Evolutionary conservation across 2,797 vertebrate genomes (phyloP).

Genomic region (Typhlichthys eigenmanni): DNA sequence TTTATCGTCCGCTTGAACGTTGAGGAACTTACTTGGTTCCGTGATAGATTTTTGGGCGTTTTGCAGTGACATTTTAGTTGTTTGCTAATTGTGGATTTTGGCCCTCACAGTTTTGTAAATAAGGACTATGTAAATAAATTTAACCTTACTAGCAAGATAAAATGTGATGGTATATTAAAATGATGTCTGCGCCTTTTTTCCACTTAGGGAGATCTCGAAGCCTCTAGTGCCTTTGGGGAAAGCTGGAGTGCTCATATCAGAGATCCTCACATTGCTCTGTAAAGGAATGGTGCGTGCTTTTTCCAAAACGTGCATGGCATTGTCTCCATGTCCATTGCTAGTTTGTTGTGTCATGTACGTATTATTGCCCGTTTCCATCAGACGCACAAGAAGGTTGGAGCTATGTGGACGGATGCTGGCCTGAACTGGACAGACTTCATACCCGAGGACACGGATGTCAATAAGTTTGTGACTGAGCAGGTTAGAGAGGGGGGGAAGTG

Average conservation of each 20-base stretch:
- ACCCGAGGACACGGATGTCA: slow-evolving; percentile 87
- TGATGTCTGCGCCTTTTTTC: slow-evolving; percentile 12
- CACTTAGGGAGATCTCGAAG: slow-evolving; percentile 89
- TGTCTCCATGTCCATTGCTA: too few relatives aligned
- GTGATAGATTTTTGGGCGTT: too few relatives aligned
- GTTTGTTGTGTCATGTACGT: too few relatives aligned
- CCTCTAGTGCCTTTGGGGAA: slow-evolving; percentile 88
- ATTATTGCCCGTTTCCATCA: slow-evolving; percentile 44
- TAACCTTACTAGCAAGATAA: background rate
- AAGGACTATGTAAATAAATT: too few relatives aligned
- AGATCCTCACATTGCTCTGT: slow-evolving; percentile 91
- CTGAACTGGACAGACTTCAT: slow-evolving; percentile 94
- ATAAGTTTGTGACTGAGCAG: slow-evolving; percentile 90
- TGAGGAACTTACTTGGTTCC: too few relatives aligned
- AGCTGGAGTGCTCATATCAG: slow-evolving; percentile 84
- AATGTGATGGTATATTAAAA: background rate
- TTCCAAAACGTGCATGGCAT: background rate
- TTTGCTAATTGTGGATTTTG: too few relatives aligned
- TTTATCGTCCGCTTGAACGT: background rate
- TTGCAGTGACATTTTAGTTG: too few relatives aligned
- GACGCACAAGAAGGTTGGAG: slow-evolving; percentile 90
- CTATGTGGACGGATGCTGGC: slow-evolving; percentile 87
- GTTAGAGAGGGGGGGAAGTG: slow-evolving; percentile 59
- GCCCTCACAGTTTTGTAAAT: too few relatives aligned
- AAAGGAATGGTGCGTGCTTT: slow-evolving; percentile 85